These are phyloP conservation scores for Pagrus major DNA, from an alignment of 2,113 vertebrate species.

Conservation along the genomic window DNA sequence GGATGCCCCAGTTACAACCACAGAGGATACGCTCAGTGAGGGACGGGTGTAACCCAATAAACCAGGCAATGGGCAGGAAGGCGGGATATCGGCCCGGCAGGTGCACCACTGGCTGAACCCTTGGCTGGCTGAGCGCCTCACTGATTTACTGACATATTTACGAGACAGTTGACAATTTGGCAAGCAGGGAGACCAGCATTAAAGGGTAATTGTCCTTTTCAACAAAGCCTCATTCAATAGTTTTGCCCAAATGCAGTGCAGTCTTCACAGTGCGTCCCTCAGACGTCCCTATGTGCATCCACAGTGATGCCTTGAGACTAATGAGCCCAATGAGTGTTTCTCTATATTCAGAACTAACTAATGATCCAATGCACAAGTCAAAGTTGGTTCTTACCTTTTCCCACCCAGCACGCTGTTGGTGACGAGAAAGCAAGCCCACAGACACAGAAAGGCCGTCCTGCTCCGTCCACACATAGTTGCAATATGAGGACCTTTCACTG, in stretches of 20 bases:
- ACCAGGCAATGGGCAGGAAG: constrained; percentile 22
- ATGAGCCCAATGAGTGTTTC: background rate
- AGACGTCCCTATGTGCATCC: background rate
- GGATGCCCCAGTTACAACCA: constrained; percentile 71
- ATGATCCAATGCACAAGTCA: background rate
- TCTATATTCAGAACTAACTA: background rate
- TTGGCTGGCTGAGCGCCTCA: constrained; percentile 19
- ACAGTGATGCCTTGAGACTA: constrained; percentile 14
- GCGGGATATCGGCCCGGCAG: constrained; percentile 27
- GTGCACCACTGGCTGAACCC: constrained; percentile 16
- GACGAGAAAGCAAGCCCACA: constrained; percentile 91
- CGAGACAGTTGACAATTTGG: constrained; percentile 21
- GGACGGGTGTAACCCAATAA: constrained; percentile 46
- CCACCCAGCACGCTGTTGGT: constrained; percentile 84
- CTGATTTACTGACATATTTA: constrained; percentile 42
- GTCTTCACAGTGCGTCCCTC: background rate
- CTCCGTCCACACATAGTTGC: constrained; percentile 89
- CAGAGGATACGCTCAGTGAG: constrained; percentile 15
- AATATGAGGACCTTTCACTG: constrained; percentile 87
- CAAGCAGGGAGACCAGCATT: constrained; percentile 20
- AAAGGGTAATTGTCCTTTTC: constrained; percentile 54
- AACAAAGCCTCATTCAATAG: constrained; percentile 54
- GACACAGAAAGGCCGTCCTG: constrained; percentile 84
- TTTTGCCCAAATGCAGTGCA: constrained; percentile 15
- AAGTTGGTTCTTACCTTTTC: constrained; percentile 90